These are phyloP conservation scores for Eublepharis macularius DNA, from an alignment of 2,113 vertebrate genomes.

Conservation along the genomic window DNA sequence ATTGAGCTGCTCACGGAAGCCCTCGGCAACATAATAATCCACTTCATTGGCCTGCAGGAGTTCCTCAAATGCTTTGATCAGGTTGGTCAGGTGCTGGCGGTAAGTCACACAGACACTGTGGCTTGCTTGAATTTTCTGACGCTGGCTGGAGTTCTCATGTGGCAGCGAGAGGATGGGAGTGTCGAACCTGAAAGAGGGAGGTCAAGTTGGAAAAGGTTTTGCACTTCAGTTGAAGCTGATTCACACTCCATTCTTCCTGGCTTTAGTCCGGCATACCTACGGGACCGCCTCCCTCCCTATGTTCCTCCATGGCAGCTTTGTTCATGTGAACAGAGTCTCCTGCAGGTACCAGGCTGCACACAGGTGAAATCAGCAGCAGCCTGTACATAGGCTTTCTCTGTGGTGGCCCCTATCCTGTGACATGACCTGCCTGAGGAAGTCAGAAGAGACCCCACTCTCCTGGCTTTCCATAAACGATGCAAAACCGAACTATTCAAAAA, in stretches of 20 bases:
- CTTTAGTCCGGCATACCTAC: too few species aligned
- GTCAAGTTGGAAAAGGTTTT: conserved; percentile 48
- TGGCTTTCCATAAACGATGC: too few species aligned
- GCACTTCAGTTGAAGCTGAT: conserved; percentile 15
- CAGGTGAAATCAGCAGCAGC: too few species aligned
- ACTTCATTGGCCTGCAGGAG: conserved; percentile 83
- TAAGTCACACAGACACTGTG: conserved; percentile 77
- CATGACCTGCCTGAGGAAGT: too few species aligned
- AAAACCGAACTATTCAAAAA: too few species aligned
- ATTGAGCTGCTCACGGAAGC: conserved; percentile 85
- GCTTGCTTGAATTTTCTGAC: conserved; percentile 87
- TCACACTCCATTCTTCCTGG: conserved; percentile 34
- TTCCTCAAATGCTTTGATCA: conserved; percentile 84
- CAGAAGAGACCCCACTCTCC: too few species aligned
- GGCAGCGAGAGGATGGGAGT: conserved; percentile 87
- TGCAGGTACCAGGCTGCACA: too few species aligned
- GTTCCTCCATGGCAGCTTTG: too few species aligned
- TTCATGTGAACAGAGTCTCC: too few species aligned
- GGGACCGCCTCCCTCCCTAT: too few species aligned
- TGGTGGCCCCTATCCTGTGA: too few species aligned
- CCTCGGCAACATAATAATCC: conserved; percentile 78
- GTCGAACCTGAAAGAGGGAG: conserved; percentile 79
- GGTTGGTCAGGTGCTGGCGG: conserved; percentile 80
- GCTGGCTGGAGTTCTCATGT: conserved; percentile 85
- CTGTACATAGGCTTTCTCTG: too few species aligned